A percentile compares a stretch with the other conserved stretches of the same genome.
These are phyloP conservation scores for Phylloscopus collybita DNA, from an alignment of 2,797 vertebrate species.

Conservation along the genomic window DNA sequence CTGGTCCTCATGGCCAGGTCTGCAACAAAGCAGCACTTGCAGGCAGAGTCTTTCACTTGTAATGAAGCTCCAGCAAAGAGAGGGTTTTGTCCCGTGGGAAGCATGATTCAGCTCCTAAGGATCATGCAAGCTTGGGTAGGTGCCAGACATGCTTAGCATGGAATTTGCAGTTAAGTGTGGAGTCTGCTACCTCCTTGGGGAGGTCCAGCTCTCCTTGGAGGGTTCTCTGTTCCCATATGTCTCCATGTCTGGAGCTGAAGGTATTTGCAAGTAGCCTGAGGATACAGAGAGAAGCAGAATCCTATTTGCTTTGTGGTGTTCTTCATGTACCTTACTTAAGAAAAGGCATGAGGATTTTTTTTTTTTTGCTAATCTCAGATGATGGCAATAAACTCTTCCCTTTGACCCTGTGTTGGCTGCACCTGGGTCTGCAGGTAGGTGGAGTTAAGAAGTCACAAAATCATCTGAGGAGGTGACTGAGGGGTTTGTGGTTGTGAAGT, in stretches of 20 bases:
- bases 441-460: not conserved
- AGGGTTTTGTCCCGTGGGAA: not conserved
- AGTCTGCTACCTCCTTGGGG: not conserved
- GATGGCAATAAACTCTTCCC: not conserved
- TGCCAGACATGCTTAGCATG: not conserved
- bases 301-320: not conserved
- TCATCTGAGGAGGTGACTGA: not conserved
- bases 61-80: not conserved
- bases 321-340: not conserved
- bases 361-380: not conserved
- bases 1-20: rapidly evolving
- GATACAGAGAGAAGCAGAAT: not conserved
- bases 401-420: not conserved
- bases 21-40: not conserved
- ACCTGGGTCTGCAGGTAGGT: not conserved
- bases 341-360: not conserved
- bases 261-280: not conserved
- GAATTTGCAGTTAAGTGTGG: not conserved
- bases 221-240: not conserved
- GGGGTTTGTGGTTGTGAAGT: not conserved
- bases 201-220: slow-evolving; percentile 3
- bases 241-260: not conserved
- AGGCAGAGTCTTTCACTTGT: not conserved
- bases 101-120: not conserved
- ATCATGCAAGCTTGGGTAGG: not conserved